phyloP scores from a whole-genome alignment of 1,140 invertebrate species.

The Bombus confusus region DNA sequence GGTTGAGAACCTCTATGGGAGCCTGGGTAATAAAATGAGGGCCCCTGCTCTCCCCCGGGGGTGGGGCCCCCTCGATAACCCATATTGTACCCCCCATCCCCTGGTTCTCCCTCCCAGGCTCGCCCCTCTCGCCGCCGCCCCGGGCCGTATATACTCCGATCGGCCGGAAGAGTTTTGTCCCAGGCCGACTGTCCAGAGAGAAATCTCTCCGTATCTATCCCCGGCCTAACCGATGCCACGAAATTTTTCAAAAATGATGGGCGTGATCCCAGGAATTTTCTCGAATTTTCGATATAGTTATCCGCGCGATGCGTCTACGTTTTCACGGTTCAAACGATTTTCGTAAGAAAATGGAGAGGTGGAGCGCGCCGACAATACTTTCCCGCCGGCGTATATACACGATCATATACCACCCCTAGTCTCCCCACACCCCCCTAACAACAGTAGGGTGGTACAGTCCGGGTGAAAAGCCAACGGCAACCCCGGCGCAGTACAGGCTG shows the following conservation, averaged over 20 bases:
- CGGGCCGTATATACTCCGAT: slow-evolving; percentile 81
- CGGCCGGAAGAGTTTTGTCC: slow-evolving; percentile 80
- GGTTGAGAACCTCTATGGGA: slow-evolving; percentile 79
- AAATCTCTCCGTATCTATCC: slow-evolving; percentile 70
- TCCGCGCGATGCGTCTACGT: slow-evolving; percentile 8
- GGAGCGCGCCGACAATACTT: slow-evolving; percentile 82
- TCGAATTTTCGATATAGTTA: slow-evolving; percentile 72
- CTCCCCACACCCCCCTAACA: slow-evolving; percentile 80
- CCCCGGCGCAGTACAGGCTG: slow-evolving; percentile 70
- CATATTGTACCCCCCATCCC: slow-evolving; percentile 81
- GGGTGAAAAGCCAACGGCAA: slow-evolving; percentile 72
- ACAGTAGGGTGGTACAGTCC: slow-evolving; percentile 82
- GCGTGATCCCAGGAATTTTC: slow-evolving; percentile 69
- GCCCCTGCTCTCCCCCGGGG: slow-evolving; percentile 80
- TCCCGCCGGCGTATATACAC: slow-evolving; percentile 80
- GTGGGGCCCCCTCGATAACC: slow-evolving; percentile 82
- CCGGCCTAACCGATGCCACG: neutral
- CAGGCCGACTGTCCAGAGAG: slow-evolving; percentile 71
- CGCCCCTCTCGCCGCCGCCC: slow-evolving; percentile 74
- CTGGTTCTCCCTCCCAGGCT: slow-evolving; percentile 64
- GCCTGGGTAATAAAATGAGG: slow-evolving; percentile 82
- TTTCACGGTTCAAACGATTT: slow-evolving; percentile 70
- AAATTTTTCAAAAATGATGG: slow-evolving; percentile 81
- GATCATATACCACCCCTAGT: slow-evolving; percentile 83
- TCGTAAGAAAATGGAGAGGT: slow-evolving; percentile 77